Evolutionary conservation across 2,113 vertebrate genomes (phyloP).

Genomic region (Bombycilla garrulus): DNA sequence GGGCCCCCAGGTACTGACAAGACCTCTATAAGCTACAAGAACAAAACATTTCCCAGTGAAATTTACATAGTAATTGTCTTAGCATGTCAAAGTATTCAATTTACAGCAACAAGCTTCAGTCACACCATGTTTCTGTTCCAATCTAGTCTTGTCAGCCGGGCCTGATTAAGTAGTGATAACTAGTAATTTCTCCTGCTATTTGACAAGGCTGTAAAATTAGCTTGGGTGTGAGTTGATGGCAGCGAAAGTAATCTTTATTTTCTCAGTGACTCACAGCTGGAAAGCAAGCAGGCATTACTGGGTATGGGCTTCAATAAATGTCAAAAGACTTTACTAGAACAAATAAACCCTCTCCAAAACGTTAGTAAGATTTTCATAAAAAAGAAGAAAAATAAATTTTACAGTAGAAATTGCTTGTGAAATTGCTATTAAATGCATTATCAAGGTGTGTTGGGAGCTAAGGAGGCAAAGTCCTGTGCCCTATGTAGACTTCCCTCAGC

Average conservation of each 20-base stretch:
- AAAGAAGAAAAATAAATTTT: background rate
- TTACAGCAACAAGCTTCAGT: constrained; percentile 62
- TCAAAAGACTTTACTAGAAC: background rate
- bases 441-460: background rate
- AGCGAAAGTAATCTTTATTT: constrained; percentile 12
- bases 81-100: constrained; percentile 63
- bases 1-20: constrained; percentile 52
- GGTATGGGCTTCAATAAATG: background rate
- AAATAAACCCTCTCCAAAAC: background rate
- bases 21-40: constrained; percentile 10
- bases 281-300: background rate
- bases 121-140: constrained; percentile 57
- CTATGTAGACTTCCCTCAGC: background rate
- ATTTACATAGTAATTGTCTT: constrained; percentile 76
- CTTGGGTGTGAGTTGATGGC: background rate
- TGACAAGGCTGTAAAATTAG: constrained; percentile 67
- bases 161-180: constrained; percentile 70
- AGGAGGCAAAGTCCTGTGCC: background rate
- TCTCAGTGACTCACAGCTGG: background rate
- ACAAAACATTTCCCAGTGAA: constrained; percentile 48
- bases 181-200: constrained; percentile 64
- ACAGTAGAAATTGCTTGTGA: background rate
- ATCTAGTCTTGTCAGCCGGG: constrained; percentile 57
- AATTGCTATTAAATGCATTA: background rate
- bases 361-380: background rate